These are phyloP conservation scores for Drosophila melanosoma DNA, from an alignment of 2,888 invertebrate genomes.

Conservation along the genomic window DNA sequence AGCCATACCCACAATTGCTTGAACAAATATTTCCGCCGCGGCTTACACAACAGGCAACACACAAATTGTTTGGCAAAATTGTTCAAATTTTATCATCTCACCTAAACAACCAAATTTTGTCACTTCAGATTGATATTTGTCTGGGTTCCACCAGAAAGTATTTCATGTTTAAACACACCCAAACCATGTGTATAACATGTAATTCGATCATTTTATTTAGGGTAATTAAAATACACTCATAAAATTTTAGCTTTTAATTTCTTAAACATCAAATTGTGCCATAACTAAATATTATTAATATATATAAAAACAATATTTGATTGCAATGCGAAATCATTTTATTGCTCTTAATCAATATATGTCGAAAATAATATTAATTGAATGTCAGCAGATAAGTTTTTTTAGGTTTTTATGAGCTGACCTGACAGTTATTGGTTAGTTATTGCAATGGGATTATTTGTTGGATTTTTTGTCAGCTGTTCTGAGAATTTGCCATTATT, in stretches of 20 bases:
- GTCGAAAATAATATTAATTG: neutral
- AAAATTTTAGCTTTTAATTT: neutral
- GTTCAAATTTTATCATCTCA: neutral
- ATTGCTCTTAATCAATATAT: neutral
- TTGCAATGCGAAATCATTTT: neutral
- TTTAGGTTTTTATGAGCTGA: neutral
- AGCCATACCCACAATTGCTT: slow-evolving; percentile 59
- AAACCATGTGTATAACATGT: neutral
- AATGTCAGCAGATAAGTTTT: neutral
- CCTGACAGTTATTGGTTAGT: neutral
- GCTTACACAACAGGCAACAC: neutral
- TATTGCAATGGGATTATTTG: neutral
- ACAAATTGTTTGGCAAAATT: neutral
- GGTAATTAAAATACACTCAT: neutral
- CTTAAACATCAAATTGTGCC: neutral
- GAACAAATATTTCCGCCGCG: slow-evolving; percentile 47
- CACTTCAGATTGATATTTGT: neutral
- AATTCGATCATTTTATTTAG: neutral
- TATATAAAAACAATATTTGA: neutral
- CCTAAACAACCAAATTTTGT: neutral
- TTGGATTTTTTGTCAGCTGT: neutral
- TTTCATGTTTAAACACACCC: neutral
- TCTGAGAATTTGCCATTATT: neutral
- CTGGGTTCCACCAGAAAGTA: neutral
- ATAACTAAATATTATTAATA: neutral